Conservation (phyloP, 2,797 vertebrate species). For the Prionace glauca region DNA sequence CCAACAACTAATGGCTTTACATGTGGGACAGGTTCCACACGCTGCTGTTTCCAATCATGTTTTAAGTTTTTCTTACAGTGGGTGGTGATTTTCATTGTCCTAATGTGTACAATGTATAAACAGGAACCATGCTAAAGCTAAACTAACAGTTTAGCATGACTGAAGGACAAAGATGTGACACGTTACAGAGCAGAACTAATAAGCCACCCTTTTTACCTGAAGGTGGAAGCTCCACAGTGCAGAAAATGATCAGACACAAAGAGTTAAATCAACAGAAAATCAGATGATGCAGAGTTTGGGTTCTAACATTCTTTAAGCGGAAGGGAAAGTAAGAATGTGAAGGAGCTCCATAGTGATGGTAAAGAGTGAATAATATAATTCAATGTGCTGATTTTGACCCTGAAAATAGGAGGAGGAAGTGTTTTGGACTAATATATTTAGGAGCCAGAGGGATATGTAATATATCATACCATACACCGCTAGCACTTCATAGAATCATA, state of each 20-base stretch:
- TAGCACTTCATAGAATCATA: neutral
- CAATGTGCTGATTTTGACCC: neutral
- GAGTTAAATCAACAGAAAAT: neutral
- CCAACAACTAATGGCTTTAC: conserved; percentile 15
- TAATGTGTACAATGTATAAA: neutral
- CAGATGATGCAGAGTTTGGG: too few species aligned
- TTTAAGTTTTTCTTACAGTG: neutral
- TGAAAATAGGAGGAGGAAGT: neutral
- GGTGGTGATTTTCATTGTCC: conserved; percentile 6
- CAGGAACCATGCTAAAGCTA: neutral
- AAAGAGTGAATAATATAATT: neutral
- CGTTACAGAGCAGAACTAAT: neutral
- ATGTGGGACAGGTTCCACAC: neutral
- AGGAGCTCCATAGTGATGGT: neutral
- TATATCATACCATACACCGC: neutral
- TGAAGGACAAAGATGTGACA: neutral
- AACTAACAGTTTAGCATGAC: neutral
- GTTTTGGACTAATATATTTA: neutral
- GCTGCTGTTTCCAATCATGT: conserved; percentile 8
- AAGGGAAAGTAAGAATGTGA: neutral
- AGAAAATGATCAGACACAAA: neutral
- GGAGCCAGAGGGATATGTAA: neutral
- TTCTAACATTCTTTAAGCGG: neutral
- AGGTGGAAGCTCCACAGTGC: neutral
- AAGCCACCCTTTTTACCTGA: neutral